Conservation (phyloP, 2,888 invertebrate genomes). For the Tetranychus truncatus region DNA sequence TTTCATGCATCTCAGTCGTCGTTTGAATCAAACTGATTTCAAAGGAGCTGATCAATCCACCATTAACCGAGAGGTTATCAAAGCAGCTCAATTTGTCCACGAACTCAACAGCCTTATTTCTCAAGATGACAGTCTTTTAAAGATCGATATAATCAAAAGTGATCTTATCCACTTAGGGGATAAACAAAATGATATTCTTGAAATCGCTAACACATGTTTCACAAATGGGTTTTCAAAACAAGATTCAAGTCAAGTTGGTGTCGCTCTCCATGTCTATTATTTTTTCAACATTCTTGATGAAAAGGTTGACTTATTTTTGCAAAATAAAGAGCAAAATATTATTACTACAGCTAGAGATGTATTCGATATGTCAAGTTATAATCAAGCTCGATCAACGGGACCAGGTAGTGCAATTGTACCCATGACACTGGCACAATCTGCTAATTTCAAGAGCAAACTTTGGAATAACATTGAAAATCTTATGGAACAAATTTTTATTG, state of each 20-base stretch:
- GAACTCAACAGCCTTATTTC: constrained; percentile 19
- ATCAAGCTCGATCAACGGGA: constrained; percentile 11
- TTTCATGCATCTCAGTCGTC: constrained; percentile 16
- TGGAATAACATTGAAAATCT: constrained; percentile 77
- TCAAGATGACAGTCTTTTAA: constrained; percentile 13
- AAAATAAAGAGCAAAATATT: constrained; percentile 35
- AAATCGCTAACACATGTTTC: constrained; percentile 11
- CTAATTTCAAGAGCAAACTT: constrained; percentile 46
- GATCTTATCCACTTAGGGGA: background rate
- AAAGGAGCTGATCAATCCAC: constrained; percentile 11
- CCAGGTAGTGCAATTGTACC: constrained; percentile 45
- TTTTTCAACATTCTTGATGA: constrained; percentile 38
- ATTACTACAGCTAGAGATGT: constrained; percentile 37
- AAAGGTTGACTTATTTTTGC: constrained; percentile 38
- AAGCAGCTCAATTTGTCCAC: constrained; percentile 16
- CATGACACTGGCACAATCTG: constrained; percentile 38
- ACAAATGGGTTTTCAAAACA: constrained; percentile 20
- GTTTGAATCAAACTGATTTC: constrained; percentile 10
- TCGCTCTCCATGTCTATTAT: constrained; percentile 46
- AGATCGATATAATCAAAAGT: constrained; percentile 12
- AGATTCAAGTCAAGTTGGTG: constrained; percentile 39
- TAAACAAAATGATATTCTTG: background rate
- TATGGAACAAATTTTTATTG: constrained; percentile 44
- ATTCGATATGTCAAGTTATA: constrained; percentile 32
- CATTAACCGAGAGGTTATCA: constrained; percentile 16